Base-by-base conservation (phyloP, 2,797 vertebrate genomes). In the Coilia nasus region DNA sequence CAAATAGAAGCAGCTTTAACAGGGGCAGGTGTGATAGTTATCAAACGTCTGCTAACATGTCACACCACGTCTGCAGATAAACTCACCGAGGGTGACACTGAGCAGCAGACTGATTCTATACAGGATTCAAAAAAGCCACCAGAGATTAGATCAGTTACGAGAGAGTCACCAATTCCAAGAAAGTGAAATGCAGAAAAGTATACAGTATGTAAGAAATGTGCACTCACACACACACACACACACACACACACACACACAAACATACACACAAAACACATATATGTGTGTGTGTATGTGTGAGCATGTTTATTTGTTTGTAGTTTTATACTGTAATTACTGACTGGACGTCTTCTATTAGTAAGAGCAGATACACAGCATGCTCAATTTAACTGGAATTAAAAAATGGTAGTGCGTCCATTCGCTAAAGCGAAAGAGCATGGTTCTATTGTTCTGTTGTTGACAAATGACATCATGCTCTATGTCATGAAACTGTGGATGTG, bases 11-110 rank as follows among this genome's bases (percentile, higher is more conserved):
- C 35, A 78, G 71, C 71, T 78, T 78, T 19, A 44, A 21, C 9
- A 17, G 71, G 1, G 71, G 44, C 71, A 78, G 35, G 71, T 78
- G 71, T 78, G 71, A 78, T 78, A 71, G 31, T 21, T 71, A 31
- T 71, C 64, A 71, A 25, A 71, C n/a, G 60, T 62, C 60, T 28
- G 44, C 60, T 28, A 46, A 81, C 57, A n/a, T 17, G 46, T 28
- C 78, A 44, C 23, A 47, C 2, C 31, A 85, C 62, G 82, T 21
- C n/a, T 3, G 59, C 21, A 67, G 25, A 25, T n/a, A 1, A 3
- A 5, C 35, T 41, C 59, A 28, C n/a, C 10, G 2, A 4, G 23
- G 21, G 7, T 11, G 0, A 31, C 28, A 1, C 25, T 31, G 25
- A 28, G 6, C 64, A 71, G 64, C 6, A 1, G 71, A 6, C 64